These are phyloP conservation scores for Catostomus latipinnis DNA, from an alignment of 2,797 vertebrate genomes.

Conservation along the genomic window DNA sequence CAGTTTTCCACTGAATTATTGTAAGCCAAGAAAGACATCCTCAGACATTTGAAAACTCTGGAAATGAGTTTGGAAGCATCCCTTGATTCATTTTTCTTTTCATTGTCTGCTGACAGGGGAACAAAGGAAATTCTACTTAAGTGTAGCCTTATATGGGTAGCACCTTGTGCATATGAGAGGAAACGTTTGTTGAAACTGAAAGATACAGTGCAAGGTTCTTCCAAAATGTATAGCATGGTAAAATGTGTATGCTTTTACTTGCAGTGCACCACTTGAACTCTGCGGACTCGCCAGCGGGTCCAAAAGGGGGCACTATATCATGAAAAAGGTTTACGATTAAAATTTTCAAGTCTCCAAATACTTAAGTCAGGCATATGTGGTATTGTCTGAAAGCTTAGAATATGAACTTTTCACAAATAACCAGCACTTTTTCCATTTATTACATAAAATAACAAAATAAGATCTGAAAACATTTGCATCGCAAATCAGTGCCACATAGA, in stretches of 20 bases:
- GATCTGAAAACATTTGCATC: too few relatives aligned
- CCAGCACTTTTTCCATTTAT: too few relatives aligned
- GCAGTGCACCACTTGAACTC: not conserved
- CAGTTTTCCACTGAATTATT: slow-evolving; percentile 38
- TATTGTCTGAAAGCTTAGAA: too few relatives aligned
- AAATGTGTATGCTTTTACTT: not conserved
- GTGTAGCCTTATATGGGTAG: not conserved
- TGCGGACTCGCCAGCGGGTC: too few relatives aligned
- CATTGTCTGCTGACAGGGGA: not conserved
- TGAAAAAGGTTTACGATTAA: too few relatives aligned
- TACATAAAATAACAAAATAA: too few relatives aligned
- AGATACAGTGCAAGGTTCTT: not conserved
- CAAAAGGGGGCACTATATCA: too few relatives aligned
- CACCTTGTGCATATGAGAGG: not conserved
- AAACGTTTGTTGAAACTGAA: not conserved
- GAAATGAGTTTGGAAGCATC: slow-evolving; percentile 17
- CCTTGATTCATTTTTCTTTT: not conserved
- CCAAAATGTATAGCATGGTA: not conserved
- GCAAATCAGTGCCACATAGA: too few relatives aligned
- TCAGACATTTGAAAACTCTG: slow-evolving; percentile 21
- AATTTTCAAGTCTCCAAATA: too few relatives aligned
- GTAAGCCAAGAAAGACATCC: not conserved
- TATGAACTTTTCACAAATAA: too few relatives aligned
- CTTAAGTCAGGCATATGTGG: too few relatives aligned
- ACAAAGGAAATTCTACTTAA: not conserved